A percentile compares a stretch with the other conserved stretches of the same genome.
Conservation (phyloP, 53 echinoderm and acorn worm genomes). For the Zoroaster sp. region DNA sequence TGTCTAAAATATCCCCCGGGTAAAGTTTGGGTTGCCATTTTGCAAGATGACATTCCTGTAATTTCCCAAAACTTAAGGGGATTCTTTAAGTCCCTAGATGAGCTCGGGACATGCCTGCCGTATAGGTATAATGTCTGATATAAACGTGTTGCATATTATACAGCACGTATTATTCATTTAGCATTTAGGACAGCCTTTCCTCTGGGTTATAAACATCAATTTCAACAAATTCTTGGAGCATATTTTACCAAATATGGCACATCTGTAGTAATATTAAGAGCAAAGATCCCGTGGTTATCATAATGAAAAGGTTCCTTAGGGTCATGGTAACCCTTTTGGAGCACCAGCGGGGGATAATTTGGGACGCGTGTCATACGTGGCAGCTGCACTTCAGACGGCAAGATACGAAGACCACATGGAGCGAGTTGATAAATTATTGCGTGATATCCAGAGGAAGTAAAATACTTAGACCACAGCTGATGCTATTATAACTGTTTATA, state of each 20-base stretch:
- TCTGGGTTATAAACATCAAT: neutral
- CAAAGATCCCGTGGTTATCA: neutral
- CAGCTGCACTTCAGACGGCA: no score
- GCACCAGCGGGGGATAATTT: slow-evolving; percentile 12
- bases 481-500: neutral
- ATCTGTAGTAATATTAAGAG: neutral
- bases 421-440: neutral
- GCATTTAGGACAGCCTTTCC: neutral
- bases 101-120: no score
- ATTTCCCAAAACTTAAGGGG: no score
- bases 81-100: no score
- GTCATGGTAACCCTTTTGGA: neutral
- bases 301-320: neutral
- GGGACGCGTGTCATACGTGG: neutral
- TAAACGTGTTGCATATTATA: neutral
- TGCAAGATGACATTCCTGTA: no score
- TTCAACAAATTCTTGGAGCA: slow-evolving; percentile 32
- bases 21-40: no score
- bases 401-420: neutral
- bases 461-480: neutral
- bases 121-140: no score
- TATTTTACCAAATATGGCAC: slow-evolving; percentile 26
- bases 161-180: neutral
- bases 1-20: no score
- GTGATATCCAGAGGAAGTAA: neutral